Evolutionary conservation across 2,113 vertebrate genomes (phyloP).

Genomic region (Sinocyclocheilus maitianheensis): DNA sequence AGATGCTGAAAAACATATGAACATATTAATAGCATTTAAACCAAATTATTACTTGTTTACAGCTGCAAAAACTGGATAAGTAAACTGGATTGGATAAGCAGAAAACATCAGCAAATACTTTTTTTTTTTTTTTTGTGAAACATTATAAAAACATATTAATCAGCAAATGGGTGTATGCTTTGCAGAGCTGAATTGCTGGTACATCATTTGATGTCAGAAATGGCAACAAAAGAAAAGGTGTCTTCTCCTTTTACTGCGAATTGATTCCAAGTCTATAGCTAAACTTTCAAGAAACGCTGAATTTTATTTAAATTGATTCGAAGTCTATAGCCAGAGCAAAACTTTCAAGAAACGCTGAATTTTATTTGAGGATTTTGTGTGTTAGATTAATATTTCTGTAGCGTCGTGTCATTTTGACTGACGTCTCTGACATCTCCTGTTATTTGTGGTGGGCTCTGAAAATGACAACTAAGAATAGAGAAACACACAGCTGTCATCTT

Average conservation of each 20-base stretch:
- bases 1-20: no score
- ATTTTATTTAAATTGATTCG: background rate
- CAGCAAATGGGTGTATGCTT: background rate
- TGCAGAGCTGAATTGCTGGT: background rate
- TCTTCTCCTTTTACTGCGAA: background rate
- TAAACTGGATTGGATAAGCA: no score
- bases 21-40: no score
- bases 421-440: conserved; percentile 22
- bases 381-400: conserved; percentile 36
- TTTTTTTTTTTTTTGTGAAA: no score
- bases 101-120: no score
- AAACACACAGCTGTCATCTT: conserved; percentile 6
- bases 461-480: background rate
- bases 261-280: conserved; percentile 3
- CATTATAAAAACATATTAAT: no score
- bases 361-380: conserved; percentile 11
- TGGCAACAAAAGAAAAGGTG: background rate
- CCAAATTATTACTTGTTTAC: no score
- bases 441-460: conserved; percentile 6
- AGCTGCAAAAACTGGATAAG: no score
- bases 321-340: conserved; percentile 7
- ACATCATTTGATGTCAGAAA: background rate
- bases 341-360: background rate
- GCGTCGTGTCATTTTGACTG: conserved; percentile 16
- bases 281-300: conserved; percentile 4